Base-by-base conservation (phyloP, 2,113 vertebrate species). In the Coturnix japonica region DNA sequence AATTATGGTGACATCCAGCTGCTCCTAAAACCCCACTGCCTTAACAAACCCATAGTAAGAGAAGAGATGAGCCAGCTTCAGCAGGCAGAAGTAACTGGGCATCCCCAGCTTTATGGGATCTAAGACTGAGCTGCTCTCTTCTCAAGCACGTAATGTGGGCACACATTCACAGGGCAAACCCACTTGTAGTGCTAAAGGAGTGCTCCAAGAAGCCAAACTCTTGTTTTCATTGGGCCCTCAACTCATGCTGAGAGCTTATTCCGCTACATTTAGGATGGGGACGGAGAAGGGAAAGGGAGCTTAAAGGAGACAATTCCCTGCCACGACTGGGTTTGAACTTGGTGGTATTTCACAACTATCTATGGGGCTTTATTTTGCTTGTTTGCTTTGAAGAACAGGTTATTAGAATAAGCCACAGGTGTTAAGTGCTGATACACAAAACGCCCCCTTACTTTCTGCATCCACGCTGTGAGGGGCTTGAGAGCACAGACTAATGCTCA, bases 1-100 rank as follows among this genome's bases (percentile, higher is more conserved):
- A 82, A 96, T 94, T 94, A 72, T 13, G 10, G 73, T 71, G 94
- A 94, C 74, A 86, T 72, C 69, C 87, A 96, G 95, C 75, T 77
- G 84, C 86, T 94, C 75, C 69, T 35, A 46, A 70, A 89, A 47
- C 17, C 22, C 17, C 28, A 31, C 64, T 44, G 53, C 46, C 23
- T 56, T 93, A 89, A 59, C 69, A 89, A 83, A 93, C 31, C 33
- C 16, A 17, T 2, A 60, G 3, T 33, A 73, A 46, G 16, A 64
- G 54, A 20, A 46, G 82, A 69, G 49, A 26, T 10, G 71, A 79
- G 39, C 77, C 89, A 28, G 90, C 21, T 88, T 49, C 43, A 85
- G 84, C 91, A 83, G 43, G 69, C 47, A 31, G 44, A 59, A 23
- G n/a, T 8, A 39, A 22, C 33, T 43, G 39, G 47, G 54, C 43